These are phyloP conservation scores for Amaurobius ferox DNA, from an alignment of 2,888 invertebrate genomes.

Conservation along the genomic window DNA sequence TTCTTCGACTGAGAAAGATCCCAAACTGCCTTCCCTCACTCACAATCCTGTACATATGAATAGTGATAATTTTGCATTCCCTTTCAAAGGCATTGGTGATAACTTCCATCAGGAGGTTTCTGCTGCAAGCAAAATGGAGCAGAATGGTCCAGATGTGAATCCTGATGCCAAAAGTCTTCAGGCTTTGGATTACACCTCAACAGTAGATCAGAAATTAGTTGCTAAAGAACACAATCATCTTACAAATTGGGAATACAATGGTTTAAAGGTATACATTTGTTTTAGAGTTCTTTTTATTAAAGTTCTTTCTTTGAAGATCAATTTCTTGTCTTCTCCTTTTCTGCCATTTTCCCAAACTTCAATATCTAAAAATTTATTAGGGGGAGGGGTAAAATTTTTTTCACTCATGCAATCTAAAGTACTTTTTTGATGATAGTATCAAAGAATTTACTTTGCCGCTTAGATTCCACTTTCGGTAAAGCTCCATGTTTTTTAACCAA, in stretches of 20 bases:
- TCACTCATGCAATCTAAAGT: no score
- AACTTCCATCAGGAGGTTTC: slow-evolving; percentile 1
- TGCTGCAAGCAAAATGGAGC: slow-evolving; percentile 8
- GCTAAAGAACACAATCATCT: slow-evolving; percentile 76
- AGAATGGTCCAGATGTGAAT: background rate
- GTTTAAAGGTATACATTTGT: slow-evolving; percentile 78
- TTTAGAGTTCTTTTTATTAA: no score
- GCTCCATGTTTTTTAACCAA: no score
- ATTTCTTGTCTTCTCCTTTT: no score
- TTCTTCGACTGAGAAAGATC: slow-evolving; percentile 46
- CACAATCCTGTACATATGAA: slow-evolving; percentile 56
- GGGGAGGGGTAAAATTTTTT: no score
- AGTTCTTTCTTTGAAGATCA: no score
- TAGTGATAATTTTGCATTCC: slow-evolving; percentile 45
- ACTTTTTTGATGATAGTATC: no score
- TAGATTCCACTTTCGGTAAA: no score
- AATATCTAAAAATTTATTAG: no score
- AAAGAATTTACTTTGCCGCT: no score
- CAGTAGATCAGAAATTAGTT: slow-evolving; percentile 26
- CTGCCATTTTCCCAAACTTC: no score
- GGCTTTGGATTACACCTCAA: background rate
- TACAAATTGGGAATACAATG: slow-evolving; percentile 80
- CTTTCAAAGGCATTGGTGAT: slow-evolving; percentile 58
- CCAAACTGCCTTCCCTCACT: slow-evolving; percentile 36
- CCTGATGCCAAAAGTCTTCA: slow-evolving; percentile 24